Percentiles rank a stretch among this genome's conserved stretches.
Evolutionary conservation across 2,113 vertebrate genomes (phyloP).

Genomic region (Proterorhinus semilunaris): DNA sequence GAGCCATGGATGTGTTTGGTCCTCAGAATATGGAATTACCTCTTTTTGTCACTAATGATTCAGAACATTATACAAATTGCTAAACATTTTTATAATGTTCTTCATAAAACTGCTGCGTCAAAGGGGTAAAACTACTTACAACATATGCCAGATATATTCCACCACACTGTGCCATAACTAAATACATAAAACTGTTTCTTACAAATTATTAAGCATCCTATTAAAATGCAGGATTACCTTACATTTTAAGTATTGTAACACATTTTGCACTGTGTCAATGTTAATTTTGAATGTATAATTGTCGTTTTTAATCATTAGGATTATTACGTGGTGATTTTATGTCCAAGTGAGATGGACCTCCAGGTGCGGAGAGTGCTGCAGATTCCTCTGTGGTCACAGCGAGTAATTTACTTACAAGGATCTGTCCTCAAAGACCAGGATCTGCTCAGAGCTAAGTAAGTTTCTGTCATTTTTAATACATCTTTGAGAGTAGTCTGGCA

Average conservation of each 20-base stretch:
- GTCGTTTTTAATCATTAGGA: constrained; percentile 75
- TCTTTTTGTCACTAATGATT: too few relatives aligned
- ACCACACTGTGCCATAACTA: too few relatives aligned
- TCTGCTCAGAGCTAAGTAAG: constrained; percentile 96
- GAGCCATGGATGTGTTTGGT: too few relatives aligned
- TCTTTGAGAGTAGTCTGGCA: background rate
- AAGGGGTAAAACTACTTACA: too few relatives aligned
- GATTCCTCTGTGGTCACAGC: constrained; percentile 95
- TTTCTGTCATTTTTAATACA: background rate
- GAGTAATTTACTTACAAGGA: constrained; percentile 96
- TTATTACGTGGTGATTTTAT: constrained; percentile 96
- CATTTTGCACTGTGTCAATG: background rate
- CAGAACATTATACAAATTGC: too few relatives aligned
- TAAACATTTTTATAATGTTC: too few relatives aligned
- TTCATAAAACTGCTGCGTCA: too few relatives aligned
- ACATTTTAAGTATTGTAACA: too few relatives aligned
- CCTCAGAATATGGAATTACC: too few relatives aligned
- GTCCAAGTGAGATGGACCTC: constrained; percentile 92
- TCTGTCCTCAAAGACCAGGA: constrained; percentile 97
- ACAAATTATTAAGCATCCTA: too few relatives aligned
- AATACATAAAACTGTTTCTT: background rate
- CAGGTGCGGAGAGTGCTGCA: constrained; percentile 94
- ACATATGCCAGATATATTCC: too few relatives aligned
- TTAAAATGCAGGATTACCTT: too few relatives aligned
- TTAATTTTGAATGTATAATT: background rate